Base-by-base conservation (phyloP, 2,797 vertebrate genomes). In the Bucorvus abyssinicus region DNA sequence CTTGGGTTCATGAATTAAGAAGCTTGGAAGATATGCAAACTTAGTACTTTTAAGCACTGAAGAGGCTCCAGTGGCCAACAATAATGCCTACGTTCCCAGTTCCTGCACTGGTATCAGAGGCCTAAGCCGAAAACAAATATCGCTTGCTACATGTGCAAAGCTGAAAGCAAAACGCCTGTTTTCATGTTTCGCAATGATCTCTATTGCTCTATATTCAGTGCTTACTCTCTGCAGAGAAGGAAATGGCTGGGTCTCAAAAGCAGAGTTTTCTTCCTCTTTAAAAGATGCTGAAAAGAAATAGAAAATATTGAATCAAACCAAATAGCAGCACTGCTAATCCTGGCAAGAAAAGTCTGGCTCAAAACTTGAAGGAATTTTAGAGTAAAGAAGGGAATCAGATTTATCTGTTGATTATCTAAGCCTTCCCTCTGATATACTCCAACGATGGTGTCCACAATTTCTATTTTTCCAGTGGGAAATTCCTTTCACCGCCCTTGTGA, bases 201-300 rank as follows among this genome's bases (percentile, higher is more conserved):
- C 55, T 59, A 56, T 6, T 65, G 38, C n/a, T 93, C 30, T 49
- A 30, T 12, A 63, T 49, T 68, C 32, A 80, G 29, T 57, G 92
- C 97, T 98, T 97, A 99, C 99, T 98, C 98, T 99, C 42, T 98
- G 98, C 82, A 99, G 98, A 24, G 99, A 99, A 60, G 99, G 99
- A 97, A 99, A 99, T 2, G 99, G 99, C 95, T 99, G 99, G 44
- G 98, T 99, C 94, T 99, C 99, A 89, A 98, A 98, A 38, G 99
- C 90, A 53, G 83, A 94, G 91, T 98, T 98, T 47, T 99, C 99
- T 30, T 99, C 99, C 7, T 98, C 98, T 19, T 98, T 97, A 94
- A 98, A 65, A 87, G 98, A 91, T 93, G 99, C 99, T 99, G 87
- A 90, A 97, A 97, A 90, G 45, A 95, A 96, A 97, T 9, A 96